These are phyloP conservation scores for Drosophila kikkawai DNA, from an alignment of 1,140 invertebrate genomes.

Conservation along the genomic window DNA sequence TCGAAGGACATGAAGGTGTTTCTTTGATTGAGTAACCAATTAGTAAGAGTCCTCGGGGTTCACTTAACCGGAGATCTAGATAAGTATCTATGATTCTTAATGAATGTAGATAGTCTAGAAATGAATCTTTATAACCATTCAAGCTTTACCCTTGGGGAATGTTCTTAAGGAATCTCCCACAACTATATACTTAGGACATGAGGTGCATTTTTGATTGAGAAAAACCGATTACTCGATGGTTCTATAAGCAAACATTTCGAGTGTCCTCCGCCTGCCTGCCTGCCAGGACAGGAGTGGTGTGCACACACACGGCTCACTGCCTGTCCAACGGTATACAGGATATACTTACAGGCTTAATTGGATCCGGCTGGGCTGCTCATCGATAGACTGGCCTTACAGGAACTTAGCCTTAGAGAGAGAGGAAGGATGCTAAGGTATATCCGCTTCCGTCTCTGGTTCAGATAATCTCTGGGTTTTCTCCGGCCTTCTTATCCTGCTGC, in stretches of 20 bases:
- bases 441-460: background rate
- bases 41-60: background rate
- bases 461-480: background rate
- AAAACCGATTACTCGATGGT: background rate
- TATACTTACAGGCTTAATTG: constrained; percentile 35
- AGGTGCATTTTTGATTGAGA: background rate
- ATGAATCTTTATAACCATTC: too few species aligned
- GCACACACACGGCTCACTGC: background rate
- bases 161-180: too few species aligned
- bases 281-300: constrained; percentile 4
- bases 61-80: background rate
- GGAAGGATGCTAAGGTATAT: background rate
- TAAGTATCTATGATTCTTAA: too few species aligned
- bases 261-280: background rate
- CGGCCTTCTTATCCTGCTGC: background rate
- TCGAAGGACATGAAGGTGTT: too few species aligned
- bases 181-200: background rate
- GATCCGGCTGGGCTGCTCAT: constrained; percentile 8
- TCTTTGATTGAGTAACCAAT: too few species aligned
- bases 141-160: too few species aligned
- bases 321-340: constrained; percentile 1
- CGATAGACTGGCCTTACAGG: constrained; percentile 3
- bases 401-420: background rate
- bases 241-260: background rate
- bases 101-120: too few species aligned